Conservation (phyloP, 2,113 vertebrate species). For the Paramormyrops kingsleyae region DNA sequence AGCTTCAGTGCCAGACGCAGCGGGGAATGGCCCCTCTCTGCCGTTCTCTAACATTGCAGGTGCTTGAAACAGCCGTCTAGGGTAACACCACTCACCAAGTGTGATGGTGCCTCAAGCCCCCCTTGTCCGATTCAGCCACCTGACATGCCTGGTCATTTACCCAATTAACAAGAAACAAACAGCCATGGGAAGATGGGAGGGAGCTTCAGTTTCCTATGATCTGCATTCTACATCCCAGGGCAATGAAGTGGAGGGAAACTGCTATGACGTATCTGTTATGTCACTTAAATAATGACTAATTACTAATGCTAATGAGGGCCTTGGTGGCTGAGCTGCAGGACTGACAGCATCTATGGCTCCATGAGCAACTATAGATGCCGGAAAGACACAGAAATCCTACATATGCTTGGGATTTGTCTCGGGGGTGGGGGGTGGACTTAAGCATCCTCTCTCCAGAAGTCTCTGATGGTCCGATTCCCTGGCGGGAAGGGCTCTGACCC, state of each 20-base stretch:
- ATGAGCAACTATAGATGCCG: background rate
- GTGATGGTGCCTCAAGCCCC: background rate
- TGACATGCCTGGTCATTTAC: background rate
- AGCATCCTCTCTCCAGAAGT: background rate
- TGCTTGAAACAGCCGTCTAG: background rate
- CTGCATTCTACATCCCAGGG: background rate
- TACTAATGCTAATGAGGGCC: background rate
- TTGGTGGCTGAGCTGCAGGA: background rate
- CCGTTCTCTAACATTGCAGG: background rate
- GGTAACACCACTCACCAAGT: background rate
- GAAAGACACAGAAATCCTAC: background rate
- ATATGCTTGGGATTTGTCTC: background rate
- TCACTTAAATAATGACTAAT: background rate
- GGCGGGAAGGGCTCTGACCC: background rate
- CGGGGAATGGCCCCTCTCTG: background rate
- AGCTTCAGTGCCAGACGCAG: background rate
- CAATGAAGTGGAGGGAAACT: background rate
- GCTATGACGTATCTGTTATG: background rate
- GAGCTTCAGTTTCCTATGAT: background rate
- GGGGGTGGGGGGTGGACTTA: background rate
- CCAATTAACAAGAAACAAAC: background rate
- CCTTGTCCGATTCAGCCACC: background rate
- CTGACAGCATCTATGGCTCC: background rate
- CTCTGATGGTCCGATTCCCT: background rate
- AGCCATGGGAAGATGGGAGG: background rate